Evolutionary conservation across 2,113 vertebrate species (phyloP).

Genomic region (Daboia siamensis): DNA sequence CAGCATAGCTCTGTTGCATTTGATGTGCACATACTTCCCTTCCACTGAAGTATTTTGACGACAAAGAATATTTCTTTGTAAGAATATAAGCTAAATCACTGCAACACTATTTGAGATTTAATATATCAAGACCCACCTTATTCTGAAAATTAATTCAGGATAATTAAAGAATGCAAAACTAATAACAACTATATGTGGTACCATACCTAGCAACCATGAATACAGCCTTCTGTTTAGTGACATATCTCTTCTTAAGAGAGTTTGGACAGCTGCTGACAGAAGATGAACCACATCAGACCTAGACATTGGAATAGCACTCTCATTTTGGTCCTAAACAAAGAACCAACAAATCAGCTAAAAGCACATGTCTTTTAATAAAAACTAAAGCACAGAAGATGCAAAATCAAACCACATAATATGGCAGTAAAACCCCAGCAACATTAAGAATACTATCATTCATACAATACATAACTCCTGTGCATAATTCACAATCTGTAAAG

Average conservation of each 20-base stretch:
- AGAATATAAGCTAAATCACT: neutral
- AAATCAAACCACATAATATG: neutral
- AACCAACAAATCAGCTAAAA: neutral
- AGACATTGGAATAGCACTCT: slow-evolving; percentile 70
- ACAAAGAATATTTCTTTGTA: neutral
- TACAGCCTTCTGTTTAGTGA: slow-evolving; percentile 94
- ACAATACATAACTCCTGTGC: neutral
- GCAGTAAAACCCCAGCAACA: neutral
- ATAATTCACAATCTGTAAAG: neutral
- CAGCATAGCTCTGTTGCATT: neutral
- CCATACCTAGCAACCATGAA: slow-evolving; percentile 89
- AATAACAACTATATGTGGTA: neutral
- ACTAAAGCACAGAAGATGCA: neutral
- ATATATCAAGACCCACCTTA: neutral
- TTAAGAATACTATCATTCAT: neutral
- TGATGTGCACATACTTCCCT: neutral
- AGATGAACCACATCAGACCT: slow-evolving; percentile 75
- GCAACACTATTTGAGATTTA: neutral
- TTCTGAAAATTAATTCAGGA: neutral
- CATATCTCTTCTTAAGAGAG: slow-evolving; percentile 94
- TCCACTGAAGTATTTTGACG: neutral
- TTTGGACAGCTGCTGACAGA: slow-evolving; percentile 84
- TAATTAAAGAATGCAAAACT: neutral
- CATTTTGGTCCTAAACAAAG: slow-evolving; percentile 69
- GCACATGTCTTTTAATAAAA: neutral